These are phyloP conservation scores for Bombus superbus DNA, from an alignment of 1,140 invertebrate genomes.

Conservation along the genomic window DNA sequence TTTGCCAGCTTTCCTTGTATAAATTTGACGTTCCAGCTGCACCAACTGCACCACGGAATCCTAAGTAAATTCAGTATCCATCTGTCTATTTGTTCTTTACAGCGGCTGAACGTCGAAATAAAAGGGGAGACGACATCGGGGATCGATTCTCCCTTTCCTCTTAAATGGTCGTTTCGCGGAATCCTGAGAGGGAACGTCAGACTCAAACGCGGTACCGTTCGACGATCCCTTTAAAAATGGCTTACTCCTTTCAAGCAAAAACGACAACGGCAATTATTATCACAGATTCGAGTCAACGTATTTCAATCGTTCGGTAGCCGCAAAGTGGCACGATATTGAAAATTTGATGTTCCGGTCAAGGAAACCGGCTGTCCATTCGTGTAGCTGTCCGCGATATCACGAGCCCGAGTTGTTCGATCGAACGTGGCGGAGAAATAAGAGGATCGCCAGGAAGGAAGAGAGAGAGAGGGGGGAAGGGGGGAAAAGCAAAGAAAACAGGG, in stretches of 20 bases:
- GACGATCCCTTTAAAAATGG: too few relatives aligned
- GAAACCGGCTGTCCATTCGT: conserved; percentile 23
- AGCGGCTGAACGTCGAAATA: conserved; percentile 23
- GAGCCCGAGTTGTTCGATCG: background rate
- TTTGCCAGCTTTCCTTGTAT: conserved; percentile 14
- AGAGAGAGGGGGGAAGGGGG: background rate
- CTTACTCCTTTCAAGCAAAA: too few relatives aligned
- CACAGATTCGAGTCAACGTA: background rate
- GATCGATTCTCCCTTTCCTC: background rate
- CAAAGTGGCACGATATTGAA: background rate
- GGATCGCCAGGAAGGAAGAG: background rate
- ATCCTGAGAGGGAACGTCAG: too few relatives aligned
- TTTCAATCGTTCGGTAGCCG: background rate
- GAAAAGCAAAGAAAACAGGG: background rate
- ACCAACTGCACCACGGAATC: conserved; percentile 1
- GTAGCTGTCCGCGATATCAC: conserved; percentile 6
- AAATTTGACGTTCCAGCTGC: conserved; percentile 42
- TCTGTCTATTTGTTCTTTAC: conserved; percentile 34
- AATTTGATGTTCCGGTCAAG: conserved; percentile 17
- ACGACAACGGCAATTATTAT: background rate
- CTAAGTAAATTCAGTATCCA: conserved; percentile 48
- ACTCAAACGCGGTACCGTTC: too few relatives aligned
- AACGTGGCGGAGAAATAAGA: background rate
- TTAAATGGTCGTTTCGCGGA: background rate
- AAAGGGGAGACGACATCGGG: background rate